Evolutionary conservation across 1,140 invertebrate species (phyloP), one percentile per base, ranked within the genome.

Genomic region (Glomeris maerens): DNA sequence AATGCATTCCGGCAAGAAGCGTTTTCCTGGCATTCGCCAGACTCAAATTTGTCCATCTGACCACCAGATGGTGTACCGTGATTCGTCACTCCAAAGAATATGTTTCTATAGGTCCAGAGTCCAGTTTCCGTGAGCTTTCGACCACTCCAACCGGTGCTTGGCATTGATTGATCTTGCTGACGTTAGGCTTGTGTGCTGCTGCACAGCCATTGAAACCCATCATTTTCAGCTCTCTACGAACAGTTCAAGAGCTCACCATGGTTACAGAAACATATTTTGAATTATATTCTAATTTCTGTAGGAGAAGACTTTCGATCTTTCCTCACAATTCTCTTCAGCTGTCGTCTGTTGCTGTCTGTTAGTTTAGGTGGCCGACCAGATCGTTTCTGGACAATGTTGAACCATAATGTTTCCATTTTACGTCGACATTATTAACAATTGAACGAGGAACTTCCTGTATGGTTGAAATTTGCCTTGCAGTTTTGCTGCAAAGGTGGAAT

Each of bases 21-120:
- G 40, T 42, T 42, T 4, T 42, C 40, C 17, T 5, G 40, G 40
- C 40, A 42, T 42, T 17, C 40, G 40, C 17, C 40, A 42, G 23
- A 42, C 40, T 23, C 40, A 17, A 23, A 42, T 23, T 17, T 17
- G 17, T 42, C 40, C 40, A 42, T 42, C 40, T 17, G 4, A 42
- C 17, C 23, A 17, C 40, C 40, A 42, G 40, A 42, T 42, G 17
- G 40, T 42, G 40, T 5, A 42, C 17, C 40, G 40, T 10, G 40
- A 42, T 42, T 42, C 40, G 23, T 42, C 40, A 42, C 4, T 42
- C 17, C 40, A 17, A 42, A 17, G 40, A 10, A 42, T 23, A 4
- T 42, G 40, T 42, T 42, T 42, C 40, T 23, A 42, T 23, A 5
- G 40, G 10, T 5, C 17, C 4, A 42, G 17, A 42, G 4, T 42